These are phyloP conservation scores for Melikaiella ostensackeni DNA, from an alignment of 2,888 invertebrate genomes.

Conservation along the genomic window DNA sequence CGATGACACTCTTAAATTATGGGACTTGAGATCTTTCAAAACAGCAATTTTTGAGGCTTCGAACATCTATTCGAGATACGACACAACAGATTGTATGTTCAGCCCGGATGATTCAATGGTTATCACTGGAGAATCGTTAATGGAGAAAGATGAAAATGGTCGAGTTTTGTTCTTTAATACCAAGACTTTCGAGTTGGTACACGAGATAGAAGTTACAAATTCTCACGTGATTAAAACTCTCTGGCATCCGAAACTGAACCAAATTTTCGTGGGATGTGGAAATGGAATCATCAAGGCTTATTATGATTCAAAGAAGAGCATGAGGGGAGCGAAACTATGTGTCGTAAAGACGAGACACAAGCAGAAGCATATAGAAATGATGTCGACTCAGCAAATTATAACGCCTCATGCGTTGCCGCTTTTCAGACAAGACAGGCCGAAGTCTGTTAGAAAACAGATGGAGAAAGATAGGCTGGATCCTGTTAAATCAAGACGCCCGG, in stretches of 20 bases:
- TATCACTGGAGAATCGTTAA: slow-evolving; percentile 91
- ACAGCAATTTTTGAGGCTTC: slow-evolving; percentile 84
- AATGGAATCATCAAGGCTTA: slow-evolving; percentile 94
- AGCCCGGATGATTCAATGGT: slow-evolving; percentile 95
- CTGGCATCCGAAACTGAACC: slow-evolving; percentile 99
- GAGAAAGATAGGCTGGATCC: slow-evolving; percentile 94
- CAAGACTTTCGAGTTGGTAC: slow-evolving; percentile 85
- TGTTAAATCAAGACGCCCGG: slow-evolving; percentile 89
- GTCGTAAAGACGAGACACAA: slow-evolving; percentile 89
- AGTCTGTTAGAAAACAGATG: slow-evolving; percentile 92
- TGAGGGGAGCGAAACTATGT: slow-evolving; percentile 94
- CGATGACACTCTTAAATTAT: slow-evolving; percentile 96
- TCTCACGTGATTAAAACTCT: slow-evolving; percentile 91
- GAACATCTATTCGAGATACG: slow-evolving; percentile 90
- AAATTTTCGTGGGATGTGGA: slow-evolving; percentile 94
- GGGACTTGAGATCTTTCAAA: slow-evolving; percentile 93
- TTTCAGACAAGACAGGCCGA: slow-evolving; percentile 94
- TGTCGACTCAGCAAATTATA: slow-evolving; percentile 94
- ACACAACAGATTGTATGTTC: slow-evolving; percentile 87
- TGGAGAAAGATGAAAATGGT: slow-evolving; percentile 82
- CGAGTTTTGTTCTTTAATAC: slow-evolving; percentile 89
- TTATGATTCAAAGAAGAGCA: slow-evolving; percentile 92
- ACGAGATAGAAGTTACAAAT: slow-evolving; percentile 86
- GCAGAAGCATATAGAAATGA: slow-evolving; percentile 89
- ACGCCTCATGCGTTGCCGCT: slow-evolving; percentile 97